phyloP scores from a whole-genome alignment of 2,113 vertebrate species.

The Clarias batrachus region DNA sequence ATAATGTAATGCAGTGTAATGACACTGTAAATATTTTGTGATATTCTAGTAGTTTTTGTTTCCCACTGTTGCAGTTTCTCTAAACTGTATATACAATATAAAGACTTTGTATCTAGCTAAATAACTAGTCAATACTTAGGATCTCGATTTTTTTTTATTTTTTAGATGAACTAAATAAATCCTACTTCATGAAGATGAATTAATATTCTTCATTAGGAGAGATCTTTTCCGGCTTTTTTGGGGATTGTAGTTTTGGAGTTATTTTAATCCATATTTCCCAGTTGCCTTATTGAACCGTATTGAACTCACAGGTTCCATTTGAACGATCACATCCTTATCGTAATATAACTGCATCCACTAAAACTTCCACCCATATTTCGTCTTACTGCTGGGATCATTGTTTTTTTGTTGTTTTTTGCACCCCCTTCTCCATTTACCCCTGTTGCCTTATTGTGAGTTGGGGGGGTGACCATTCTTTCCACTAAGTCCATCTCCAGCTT shows the following conservation, averaged over 20 bases:
- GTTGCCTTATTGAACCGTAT: background rate
- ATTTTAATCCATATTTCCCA: background rate
- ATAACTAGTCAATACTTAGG: background rate
- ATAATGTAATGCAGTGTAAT: no score
- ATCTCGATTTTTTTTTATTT: background rate
- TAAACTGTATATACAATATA: background rate
- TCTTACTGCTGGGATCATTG: background rate
- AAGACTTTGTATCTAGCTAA: background rate
- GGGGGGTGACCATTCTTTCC: conserved; percentile 56
- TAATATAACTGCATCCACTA: background rate
- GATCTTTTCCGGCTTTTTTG: background rate
- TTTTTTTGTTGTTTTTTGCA: background rate
- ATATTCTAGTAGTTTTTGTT: background rate
- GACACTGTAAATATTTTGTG: background rate
- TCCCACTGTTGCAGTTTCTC: background rate
- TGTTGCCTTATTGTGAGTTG: background rate
- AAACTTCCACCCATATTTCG: conserved; percentile 8
- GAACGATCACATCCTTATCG: background rate
- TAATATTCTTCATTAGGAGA: background rate
- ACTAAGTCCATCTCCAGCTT: conserved; percentile 73
- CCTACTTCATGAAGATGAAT: background rate
- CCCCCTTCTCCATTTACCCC: conserved; percentile 18
- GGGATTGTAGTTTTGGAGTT: background rate
- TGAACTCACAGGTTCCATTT: background rate
- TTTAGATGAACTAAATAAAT: background rate